A percentile compares a stretch with the other conserved stretches of the same genome.
Conservation (phyloP, 2,888 invertebrate genomes). For the Seira musarum region DNA sequence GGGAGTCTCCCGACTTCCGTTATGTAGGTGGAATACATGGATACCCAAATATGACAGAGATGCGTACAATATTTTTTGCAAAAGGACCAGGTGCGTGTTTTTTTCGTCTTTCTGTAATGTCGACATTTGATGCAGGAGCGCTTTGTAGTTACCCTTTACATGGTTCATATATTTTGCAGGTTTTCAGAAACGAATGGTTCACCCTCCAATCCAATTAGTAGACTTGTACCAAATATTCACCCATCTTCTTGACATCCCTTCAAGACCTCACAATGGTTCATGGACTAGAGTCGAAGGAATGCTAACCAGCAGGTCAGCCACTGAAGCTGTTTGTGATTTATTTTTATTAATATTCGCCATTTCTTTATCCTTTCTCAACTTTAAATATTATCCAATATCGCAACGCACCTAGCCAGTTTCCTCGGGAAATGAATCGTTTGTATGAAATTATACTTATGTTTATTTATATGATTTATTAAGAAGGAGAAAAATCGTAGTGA, state of each 20-base stretch:
- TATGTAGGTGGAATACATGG: conserved; percentile 69
- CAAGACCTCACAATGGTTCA: conserved; percentile 72
- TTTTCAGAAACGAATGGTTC: conserved; percentile 71
- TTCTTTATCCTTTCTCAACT: conserved; percentile 50
- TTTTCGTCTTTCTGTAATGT: neutral
- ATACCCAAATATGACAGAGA: conserved; percentile 70
- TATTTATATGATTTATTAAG: conserved; percentile 17
- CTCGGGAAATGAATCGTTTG: neutral
- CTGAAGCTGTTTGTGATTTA: conserved; percentile 55
- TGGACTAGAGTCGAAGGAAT: conserved; percentile 70
- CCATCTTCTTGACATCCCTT: conserved; percentile 72
- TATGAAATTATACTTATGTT: neutral
- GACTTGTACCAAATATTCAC: conserved; percentile 74
- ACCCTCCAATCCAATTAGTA: conserved; percentile 72
- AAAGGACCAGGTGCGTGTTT: conserved; percentile 70
- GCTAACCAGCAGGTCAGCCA: conserved; percentile 60
- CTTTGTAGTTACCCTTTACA: neutral
- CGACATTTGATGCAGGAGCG: neutral
- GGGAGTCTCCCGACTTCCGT: conserved; percentile 42
- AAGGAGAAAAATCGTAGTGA: neutral
- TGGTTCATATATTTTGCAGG: conserved; percentile 69
- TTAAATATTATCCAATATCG: conserved; percentile 25
- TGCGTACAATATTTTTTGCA: conserved; percentile 71
- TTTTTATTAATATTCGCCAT: conserved; percentile 46
- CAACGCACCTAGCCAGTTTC: neutral